A percentile compares a stretch with the other conserved stretches of the same genome.
Evolutionary conservation across 2,113 vertebrate species (phyloP).

Genomic region (Lophius piscatorius): DNA sequence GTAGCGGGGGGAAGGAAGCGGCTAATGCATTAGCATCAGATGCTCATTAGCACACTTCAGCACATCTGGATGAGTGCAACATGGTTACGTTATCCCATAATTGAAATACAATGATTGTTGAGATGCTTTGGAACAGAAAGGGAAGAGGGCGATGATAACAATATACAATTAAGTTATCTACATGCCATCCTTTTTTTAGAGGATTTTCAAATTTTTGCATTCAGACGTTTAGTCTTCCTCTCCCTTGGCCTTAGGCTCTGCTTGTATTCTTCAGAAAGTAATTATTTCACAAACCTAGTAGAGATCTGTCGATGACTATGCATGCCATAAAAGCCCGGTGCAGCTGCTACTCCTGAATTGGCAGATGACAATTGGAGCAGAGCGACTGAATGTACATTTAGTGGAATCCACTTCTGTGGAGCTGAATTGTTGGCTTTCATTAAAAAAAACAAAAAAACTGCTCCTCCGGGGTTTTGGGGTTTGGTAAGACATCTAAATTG

Average conservation of each 20-base stretch:
- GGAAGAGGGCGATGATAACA: background rate
- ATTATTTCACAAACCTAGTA: slow-evolving; percentile 54
- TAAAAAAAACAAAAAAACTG: too few species aligned
- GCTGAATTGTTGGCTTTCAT: slow-evolving; percentile 6
- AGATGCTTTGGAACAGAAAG: background rate
- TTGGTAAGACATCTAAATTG: background rate
- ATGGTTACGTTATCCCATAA: background rate
- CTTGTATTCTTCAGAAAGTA: slow-evolving; percentile 47
- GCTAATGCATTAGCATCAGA: background rate
- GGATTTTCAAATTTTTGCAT: slow-evolving; percentile 27
- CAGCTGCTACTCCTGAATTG: slow-evolving; percentile 50
- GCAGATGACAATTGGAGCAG: slow-evolving; percentile 21
- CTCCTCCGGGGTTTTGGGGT: background rate
- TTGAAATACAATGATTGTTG: background rate
- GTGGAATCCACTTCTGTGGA: background rate
- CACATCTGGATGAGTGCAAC: background rate
- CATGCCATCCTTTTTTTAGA: slow-evolving; percentile 10
- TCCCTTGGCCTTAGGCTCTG: slow-evolving; percentile 18
- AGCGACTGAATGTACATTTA: slow-evolving; percentile 6
- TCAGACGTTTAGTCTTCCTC: slow-evolving; percentile 21
- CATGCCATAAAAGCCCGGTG: slow-evolving; percentile 45
- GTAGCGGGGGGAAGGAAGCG: too few species aligned
- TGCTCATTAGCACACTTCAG: background rate
- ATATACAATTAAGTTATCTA: background rate
- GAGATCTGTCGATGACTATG: slow-evolving; percentile 50